Percentiles rank a stretch among this genome's conserved stretches.
phyloP scores from a whole-genome alignment of 2,888 invertebrate genomes.

The Ceramica pisi region DNA sequence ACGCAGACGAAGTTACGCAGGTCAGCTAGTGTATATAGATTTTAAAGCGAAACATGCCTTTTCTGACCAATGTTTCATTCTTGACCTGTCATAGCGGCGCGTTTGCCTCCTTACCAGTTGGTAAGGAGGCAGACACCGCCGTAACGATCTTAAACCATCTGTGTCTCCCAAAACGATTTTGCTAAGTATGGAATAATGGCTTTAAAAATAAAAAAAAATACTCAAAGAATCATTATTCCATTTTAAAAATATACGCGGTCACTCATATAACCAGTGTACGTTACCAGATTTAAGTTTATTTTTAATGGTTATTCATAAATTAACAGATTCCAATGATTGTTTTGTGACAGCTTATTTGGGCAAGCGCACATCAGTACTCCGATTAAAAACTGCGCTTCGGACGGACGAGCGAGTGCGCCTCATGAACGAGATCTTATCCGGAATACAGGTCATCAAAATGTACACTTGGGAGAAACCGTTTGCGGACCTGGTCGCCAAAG shows the following conservation, averaged over 20 bases:
- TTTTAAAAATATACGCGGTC: background rate
- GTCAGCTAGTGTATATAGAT: too few relatives aligned
- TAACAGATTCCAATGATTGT: background rate
- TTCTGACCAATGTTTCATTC: background rate
- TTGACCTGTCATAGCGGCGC: background rate
- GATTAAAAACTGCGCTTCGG: slow-evolving; percentile 95
- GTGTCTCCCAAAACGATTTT: background rate
- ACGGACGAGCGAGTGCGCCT: slow-evolving; percentile 97
- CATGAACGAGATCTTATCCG: slow-evolving; percentile 96
- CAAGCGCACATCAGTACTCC: slow-evolving; percentile 93
- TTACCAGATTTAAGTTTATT: background rate
- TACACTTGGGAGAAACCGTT: slow-evolving; percentile 97
- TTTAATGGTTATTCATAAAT: background rate
- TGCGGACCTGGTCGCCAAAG: slow-evolving; percentile 93
- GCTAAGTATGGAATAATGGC: background rate
- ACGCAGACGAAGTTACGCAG: too few relatives aligned
- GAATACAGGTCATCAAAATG: slow-evolving; percentile 97
- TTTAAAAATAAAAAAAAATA: background rate
- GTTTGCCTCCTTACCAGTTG: background rate
- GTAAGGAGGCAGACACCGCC: too few relatives aligned
- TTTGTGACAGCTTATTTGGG: slow-evolving; percentile 92
- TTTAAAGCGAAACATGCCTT: background rate
- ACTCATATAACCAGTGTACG: background rate
- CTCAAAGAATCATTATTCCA: background rate
- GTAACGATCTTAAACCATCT: background rate